Evolutionary conservation across 2,888 invertebrate genomes (phyloP), one percentile per base, ranked within the genome.

Genomic region (Cantharis rufa): DNA sequence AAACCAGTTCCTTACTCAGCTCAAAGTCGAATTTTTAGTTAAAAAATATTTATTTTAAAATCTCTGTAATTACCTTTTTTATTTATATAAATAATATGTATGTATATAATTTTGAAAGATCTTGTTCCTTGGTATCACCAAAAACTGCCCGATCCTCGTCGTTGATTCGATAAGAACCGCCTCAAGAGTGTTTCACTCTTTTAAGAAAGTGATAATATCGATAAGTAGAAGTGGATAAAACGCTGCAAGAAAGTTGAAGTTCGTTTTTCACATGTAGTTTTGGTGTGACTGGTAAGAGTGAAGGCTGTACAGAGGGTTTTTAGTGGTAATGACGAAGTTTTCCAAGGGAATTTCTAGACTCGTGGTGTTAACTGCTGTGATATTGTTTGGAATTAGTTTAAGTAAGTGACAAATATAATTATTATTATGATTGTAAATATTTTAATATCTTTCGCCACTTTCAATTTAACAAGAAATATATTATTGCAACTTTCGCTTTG

Each of bases 191-290:
- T n/a, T 48, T 48, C n/a, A 7, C n/a, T 48, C 48, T n/a, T 48
- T 48, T 48, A 75, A 78, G 78, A 78, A 78, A 78, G 78, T 78
- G 63, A 18, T 24, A 73, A 69, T 9, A 24, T 63, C 61, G 61
- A 64, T 48, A 73, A 74, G 78, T 71, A 72, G 78, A 70, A 74
- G 75, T 76, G 70, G 72, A 71, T 76, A 76, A 74, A 61, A 76
- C 76, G 71, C 76, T 71, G 69, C 32, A 78, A 78, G 78, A 78
- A 78, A 78, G 76, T 76, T 69, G 70, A 70, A 64, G 73, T 71
- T 71, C 71, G 27, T 48, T 48, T 48, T 48, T 62, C 74, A 71
- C 68, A 70, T 74, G 68, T 71, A 66, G 75, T 69, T 71, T 64
- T 69, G 72, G 66, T 75, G 70, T 74, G 78, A 74, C 70, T 73